phyloP scores from a whole-genome alignment of 2,113 vertebrate species.

The Trichechus manatus region DNA sequence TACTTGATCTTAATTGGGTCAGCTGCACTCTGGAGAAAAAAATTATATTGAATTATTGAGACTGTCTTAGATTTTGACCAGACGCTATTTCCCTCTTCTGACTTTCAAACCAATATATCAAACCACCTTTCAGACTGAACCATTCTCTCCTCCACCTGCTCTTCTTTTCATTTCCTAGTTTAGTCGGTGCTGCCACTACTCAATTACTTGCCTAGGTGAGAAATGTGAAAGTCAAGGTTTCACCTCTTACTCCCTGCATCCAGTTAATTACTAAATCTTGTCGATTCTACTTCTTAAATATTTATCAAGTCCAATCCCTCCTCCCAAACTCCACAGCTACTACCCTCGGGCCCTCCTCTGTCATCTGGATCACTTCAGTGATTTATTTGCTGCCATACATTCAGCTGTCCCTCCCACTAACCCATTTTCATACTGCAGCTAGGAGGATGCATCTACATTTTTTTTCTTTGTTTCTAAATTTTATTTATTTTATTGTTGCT shows the following conservation, averaged over 20 bases:
- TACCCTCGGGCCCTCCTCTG: background rate
- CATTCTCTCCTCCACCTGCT: background rate
- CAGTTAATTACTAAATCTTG: background rate
- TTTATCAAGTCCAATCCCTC: background rate
- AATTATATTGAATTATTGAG: background rate
- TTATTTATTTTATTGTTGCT: background rate
- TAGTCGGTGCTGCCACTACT: background rate
- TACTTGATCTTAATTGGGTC: background rate
- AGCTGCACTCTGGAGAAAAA: background rate
- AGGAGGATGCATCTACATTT: background rate
- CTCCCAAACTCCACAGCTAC: background rate
- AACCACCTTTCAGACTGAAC: background rate
- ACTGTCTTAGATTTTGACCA: slow-evolving; percentile 41
- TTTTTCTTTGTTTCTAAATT: background rate
- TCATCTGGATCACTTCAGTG: background rate
- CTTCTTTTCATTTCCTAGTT: background rate
- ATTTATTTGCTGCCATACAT: background rate
- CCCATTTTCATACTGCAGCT: background rate
- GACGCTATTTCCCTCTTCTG: background rate
- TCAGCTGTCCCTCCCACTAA: background rate
- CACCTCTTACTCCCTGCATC: background rate
- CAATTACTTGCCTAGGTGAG: background rate
- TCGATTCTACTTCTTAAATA: slow-evolving; percentile 20
- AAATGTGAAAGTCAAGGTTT: background rate
- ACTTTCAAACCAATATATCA: background rate